Percentiles rank a stretch among this genome's conserved stretches.
Evolutionary conservation across 2,888 invertebrate genomes (phyloP).

Genomic region (Cheilosia scutellata): DNA sequence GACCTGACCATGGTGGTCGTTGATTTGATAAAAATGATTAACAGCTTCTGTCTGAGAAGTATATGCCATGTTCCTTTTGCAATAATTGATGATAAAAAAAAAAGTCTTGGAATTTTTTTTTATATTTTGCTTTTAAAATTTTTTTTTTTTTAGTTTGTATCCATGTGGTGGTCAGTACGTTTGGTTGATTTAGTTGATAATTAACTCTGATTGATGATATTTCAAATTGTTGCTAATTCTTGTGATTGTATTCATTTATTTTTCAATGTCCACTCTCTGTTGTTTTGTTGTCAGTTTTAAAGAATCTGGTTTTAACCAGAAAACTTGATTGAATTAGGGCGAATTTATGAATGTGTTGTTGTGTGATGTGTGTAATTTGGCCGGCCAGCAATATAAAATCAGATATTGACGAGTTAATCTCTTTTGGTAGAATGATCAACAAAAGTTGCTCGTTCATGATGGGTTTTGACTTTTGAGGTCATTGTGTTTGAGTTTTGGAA

Average conservation of each 20-base stretch:
- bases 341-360: slow-evolving; percentile 5
- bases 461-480: slow-evolving; percentile 50
- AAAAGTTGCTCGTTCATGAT: slow-evolving; percentile 33
- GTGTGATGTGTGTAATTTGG: background rate
- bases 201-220: slow-evolving; percentile 66
- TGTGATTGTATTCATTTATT: slow-evolving; percentile 26
- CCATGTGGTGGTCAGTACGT: too few species aligned
- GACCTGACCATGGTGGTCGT: too few species aligned
- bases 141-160: too few species aligned
- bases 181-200: slow-evolving; percentile 38
- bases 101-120: too few species aligned
- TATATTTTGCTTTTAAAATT: too few species aligned
- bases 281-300: slow-evolving; percentile 15
- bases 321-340: slow-evolving; percentile 44
- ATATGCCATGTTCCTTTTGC: too few species aligned
- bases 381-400: slow-evolving; percentile 14
- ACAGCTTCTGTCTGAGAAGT: too few species aligned
- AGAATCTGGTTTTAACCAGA: slow-evolving; percentile 53
- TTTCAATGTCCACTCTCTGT: background rate
- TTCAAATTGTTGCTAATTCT: slow-evolving; percentile 53
- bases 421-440: slow-evolving; percentile 21
- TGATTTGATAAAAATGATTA: too few species aligned
- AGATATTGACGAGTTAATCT: slow-evolving; percentile 24
- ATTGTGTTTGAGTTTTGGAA: slow-evolving; percentile 10
- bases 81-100: too few species aligned